Evolutionary conservation across 2,113 vertebrate genomes (phyloP), one percentile per base, ranked within the genome.

Genomic region (Chamaea fasciata): DNA sequence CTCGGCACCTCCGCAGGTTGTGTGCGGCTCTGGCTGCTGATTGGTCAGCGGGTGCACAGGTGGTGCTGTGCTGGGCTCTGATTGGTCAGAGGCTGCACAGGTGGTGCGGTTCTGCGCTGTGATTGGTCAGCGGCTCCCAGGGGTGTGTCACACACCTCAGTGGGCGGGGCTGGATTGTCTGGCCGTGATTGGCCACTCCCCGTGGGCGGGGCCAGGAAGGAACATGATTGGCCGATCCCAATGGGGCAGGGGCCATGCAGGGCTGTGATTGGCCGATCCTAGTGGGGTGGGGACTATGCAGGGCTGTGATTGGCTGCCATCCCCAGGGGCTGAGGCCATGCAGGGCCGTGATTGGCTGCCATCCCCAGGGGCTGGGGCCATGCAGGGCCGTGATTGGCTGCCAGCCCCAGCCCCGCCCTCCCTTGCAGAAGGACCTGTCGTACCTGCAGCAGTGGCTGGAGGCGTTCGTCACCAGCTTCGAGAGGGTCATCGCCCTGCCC

Each of bases 371-470:
- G 76, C 0, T 1, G 47, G 46, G 46, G 19, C 46, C 46, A 46
- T 3, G 0, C 11, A 16, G 27, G 13, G n/a, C 28, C 1, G 11
- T 56, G 82, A 80, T 90, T 92, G 90, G 50, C 83, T 8, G 13
- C 17, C 0, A 2, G 9, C 56, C 24, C n/a, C 47, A 76, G 11
- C 78, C 47, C 68, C 76, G 37, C 70, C 76, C 62, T 26, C 41
- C 57, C 60, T 63, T 89, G 69, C 98, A 99, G 99, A 99, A 99
- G 98, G 99, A 99, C 97, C 98, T 98, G 93, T 94, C 89, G 31
- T 99, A 99, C 97, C 98, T 99, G 97, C 99, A 99, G 96, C 99
- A 99, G 96, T 99, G 99, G 99, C 97, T 99, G 91, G 98, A 99
- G 95, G 98, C 98, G 3, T 99, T 99, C 3, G 99, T 99, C 95